Percentiles rank a stretch among this genome's conserved stretches.
Evolutionary conservation across 2,888 invertebrate species (phyloP).

Genomic region (Fragum fragum): DNA sequence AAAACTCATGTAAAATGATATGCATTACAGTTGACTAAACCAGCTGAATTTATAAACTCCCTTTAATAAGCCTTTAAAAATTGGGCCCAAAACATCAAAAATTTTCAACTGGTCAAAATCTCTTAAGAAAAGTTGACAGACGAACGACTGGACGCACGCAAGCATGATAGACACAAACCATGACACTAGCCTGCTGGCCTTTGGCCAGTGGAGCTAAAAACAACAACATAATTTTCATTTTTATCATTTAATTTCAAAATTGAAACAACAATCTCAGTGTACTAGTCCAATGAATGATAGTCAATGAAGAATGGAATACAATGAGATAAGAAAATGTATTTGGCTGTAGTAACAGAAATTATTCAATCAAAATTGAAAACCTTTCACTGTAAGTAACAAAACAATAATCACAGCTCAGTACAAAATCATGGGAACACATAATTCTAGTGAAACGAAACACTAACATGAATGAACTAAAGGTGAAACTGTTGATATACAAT

Average conservation of each 20-base stretch:
- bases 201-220: not conserved
- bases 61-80: no score
- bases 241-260: constrained; percentile 9
- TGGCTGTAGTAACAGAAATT: not conserved
- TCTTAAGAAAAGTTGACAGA: no score
- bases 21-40: no score
- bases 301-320: not conserved
- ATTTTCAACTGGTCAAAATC: no score
- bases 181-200: no score
- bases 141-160: no score
- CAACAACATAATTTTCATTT: not conserved
- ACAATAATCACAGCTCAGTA: constrained; percentile 15
- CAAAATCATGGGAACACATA: constrained; percentile 15
- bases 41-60: no score
- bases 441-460: not conserved
- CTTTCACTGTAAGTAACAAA: constrained; percentile 1
- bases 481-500: no score
- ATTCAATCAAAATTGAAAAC: constrained; percentile 11
- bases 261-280: constrained; percentile 23
- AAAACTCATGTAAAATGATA: no score
- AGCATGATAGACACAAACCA: no score
- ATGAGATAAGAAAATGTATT: not conserved
- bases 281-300: not conserved
- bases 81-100: no score
- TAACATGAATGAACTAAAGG: no score